Evolutionary conservation across 2,888 invertebrate species (phyloP), one percentile per base, ranked within the genome.

Genomic region (Diarsia rubi): DNA sequence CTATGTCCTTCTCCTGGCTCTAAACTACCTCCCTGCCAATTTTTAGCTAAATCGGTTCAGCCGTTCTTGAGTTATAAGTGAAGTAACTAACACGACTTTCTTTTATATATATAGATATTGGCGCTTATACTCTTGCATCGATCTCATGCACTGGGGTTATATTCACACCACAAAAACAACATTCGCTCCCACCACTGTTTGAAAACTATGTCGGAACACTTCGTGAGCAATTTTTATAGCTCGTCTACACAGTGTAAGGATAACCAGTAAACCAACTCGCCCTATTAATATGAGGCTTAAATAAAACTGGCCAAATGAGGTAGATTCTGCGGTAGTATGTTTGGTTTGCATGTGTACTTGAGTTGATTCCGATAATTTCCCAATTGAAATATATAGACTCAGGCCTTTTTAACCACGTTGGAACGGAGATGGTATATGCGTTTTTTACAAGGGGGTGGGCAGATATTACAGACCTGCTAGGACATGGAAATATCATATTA

Each of bases 181-280:
- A 64, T 59, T 62, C 16, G 1, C 12, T 37, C 24, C 21, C 19
- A 24, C 52, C n/a, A 45, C 14, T 27, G 44, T 67, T 49, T 37
- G 44, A 19, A 63, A 73, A 74, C 44, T 60, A 54, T 42, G 70
- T 54, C 27, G 66, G 45, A 72, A 79, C 37, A 52, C n/a, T 52
- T 24, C 19, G 21, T 3, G 27, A 57, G 31, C 2, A 47, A 47
- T 68, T 68, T 66, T 73, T 60, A 42, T 77, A 57, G 54, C 31
- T 54, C n/a, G 49, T 52, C 11, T 54, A n/a, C 60, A 37, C 37
- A 62, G 37, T 42, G 37, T 42, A 14, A 42, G 16, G 14, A n/a
- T n/a, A 12, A 62, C n/a, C 37, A 62, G 37, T 42, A 37, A 37
- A 37, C n/a, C 37, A 37, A 60, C 21, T 12, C 6, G 21, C 12